Evolutionary conservation across 2,113 vertebrate species (phyloP), one percentile per base, ranked within the genome.

Genomic region (Mesocricetus auratus): DNA sequence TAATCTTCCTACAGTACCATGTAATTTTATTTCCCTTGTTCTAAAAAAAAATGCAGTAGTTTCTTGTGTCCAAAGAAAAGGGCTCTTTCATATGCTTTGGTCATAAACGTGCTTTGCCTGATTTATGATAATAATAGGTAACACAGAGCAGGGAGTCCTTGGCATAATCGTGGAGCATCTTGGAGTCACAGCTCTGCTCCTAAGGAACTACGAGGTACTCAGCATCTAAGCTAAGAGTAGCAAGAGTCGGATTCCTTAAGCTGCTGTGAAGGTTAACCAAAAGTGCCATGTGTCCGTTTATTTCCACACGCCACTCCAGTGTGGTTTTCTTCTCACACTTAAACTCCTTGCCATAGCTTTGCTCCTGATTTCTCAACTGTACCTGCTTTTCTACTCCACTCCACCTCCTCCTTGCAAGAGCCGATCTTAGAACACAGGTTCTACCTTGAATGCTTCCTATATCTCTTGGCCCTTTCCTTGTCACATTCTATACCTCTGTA

Each of bases 41-140:
- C 47, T 83, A 83, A 93, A 93, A 95, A 53, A 8, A 31, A 11
- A 64, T 75, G 10, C 33, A 64, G 5, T 89, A 42, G 33, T 19
- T 81, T 47, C 29, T 91, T 73, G 90, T 74, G 60, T 74, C 39
- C 47, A 50, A 6, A n/a, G 13, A 42, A 68, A 82, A 9, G 16
- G 21, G 6, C 0, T 69, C 53, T 95, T 95, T 92, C 81, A 77
- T 56, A 47, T 9, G 10, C 62, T 91, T 89, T 19, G 11, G 36
- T 88, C 45, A 85, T 90, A 95, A 88, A 69, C 58, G 60, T 50
- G 9, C 16, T 86, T 82, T 69, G 10, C 39, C 21, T 73, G 24
- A 16, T 89, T 91, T 79, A 17, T 19, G 90, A 24, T 86, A 79
- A 60, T 74, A 71, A 62, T n/a, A 39, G 50, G 56, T 62, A 95